Percentiles rank a stretch among this genome's conserved stretches.
Conservation (phyloP, 2,797 vertebrate species). For the Alauda arvensis region DNA sequence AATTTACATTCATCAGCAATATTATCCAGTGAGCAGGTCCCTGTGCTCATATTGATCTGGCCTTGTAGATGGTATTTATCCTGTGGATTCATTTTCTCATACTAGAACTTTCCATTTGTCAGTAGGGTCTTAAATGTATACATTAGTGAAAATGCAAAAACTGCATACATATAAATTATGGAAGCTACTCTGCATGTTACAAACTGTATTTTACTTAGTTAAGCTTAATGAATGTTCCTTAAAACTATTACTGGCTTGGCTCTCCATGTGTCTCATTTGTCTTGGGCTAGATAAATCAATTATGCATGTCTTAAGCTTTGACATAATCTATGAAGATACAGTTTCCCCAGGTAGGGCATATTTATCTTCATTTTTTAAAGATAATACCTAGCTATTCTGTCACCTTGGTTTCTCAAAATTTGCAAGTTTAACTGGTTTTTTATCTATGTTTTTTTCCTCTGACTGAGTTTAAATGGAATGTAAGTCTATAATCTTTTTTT, state of each 20-base stretch:
- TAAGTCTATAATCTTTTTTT: background rate
- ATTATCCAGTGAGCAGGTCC: background rate
- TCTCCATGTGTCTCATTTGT: conserved; percentile 36
- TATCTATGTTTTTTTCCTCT: background rate
- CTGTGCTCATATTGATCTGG: background rate
- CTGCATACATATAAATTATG: background rate
- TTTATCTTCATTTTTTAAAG: conserved; percentile 53
- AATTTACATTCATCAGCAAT: background rate
- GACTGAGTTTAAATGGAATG: background rate
- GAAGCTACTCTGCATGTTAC: background rate
- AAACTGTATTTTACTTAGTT: conserved; percentile 31
- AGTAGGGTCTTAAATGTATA: background rate
- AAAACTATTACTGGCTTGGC: conserved; percentile 43
- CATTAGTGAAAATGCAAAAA: background rate
- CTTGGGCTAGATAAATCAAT: conserved; percentile 55
- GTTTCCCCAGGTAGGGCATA: conserved; percentile 1
- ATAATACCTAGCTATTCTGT: background rate
- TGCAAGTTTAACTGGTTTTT: background rate
- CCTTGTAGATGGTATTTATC: background rate
- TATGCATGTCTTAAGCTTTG: conserved; percentile 37
- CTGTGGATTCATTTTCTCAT: background rate
- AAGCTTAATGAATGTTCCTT: conserved; percentile 17
- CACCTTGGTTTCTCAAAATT: background rate
- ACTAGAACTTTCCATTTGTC: background rate
- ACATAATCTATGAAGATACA: conserved; percentile 52